Base-by-base conservation (phyloP, 2,888 invertebrate species). In the Zaprionus lineosus region DNA sequence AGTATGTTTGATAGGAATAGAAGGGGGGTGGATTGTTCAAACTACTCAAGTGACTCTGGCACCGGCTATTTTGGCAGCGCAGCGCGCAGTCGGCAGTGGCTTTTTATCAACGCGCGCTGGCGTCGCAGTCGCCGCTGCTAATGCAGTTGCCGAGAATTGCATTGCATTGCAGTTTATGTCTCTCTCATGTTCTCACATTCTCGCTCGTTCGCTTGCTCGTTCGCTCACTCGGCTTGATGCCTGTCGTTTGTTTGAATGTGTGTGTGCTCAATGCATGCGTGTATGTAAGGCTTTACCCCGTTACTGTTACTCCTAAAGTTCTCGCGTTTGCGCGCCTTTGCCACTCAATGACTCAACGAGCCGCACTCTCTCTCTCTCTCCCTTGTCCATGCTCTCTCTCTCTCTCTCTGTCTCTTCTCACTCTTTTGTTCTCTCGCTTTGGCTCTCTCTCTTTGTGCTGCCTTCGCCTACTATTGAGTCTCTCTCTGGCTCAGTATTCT, bases 71-170 rank as follows among this genome's bases (percentile, higher is more conserved):
- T 79, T 78, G 77, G 78, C 83, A 84, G 83, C 63, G 74, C 67
- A 40, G 51, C 55, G 72, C 77, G 78, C 84, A 78, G 78, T 84
- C 69, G 74, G 55, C 74, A n/a, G n/a, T 77, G 59, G 61, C 61
- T 77, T 73, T 85, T 82, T 82, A 82, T 82, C 86, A 82, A 79
- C 68, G 81, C 76, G 81, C 81, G 81, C 86, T 85, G 86, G 63
- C 78, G 61, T 71, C 71, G 70, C 66, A 53, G 74, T 65, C 56
- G 56, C 40, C 34, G 57, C 72, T 9, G 24, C 52, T 18, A 21
- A 21, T 48, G 66, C 60, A 63, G 41, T 53, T 53, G 52, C 31
- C 51, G 48, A 66, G 75, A 76, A 84, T 52, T 78, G 78, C 78
- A 82, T 51, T 78, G 34, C 61, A 53, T 12, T 66, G 74, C 70